Evolutionary conservation across 1,140 invertebrate genomes (phyloP).

Genomic region (Drosophila rhopaloa): DNA sequence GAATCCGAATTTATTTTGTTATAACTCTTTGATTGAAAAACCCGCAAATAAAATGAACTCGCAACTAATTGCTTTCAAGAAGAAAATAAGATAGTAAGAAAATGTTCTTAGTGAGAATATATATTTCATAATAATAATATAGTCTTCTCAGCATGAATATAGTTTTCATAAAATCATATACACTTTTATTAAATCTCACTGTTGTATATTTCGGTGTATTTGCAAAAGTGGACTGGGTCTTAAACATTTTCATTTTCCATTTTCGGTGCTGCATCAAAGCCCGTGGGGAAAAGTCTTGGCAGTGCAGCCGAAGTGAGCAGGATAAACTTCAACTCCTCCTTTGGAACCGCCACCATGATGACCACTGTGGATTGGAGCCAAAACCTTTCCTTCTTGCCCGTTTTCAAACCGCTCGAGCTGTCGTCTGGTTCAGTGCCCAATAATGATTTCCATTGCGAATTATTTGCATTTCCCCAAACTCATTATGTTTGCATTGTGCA

Average conservation of each 20-base stretch:
- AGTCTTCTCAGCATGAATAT: too few species aligned
- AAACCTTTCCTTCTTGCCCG: neutral
- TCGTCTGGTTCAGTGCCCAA: constrained; percentile 70
- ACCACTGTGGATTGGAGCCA: constrained; percentile 42
- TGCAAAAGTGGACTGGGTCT: constrained; percentile 6
- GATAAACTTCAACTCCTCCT: constrained; percentile 27
- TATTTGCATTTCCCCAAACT: constrained; percentile 77
- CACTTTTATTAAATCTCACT: neutral
- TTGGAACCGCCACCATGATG: constrained; percentile 27
- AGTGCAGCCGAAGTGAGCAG: constrained; percentile 19
- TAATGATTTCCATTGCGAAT: constrained; percentile 78
- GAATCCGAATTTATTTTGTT: too few species aligned
- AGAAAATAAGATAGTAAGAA: too few species aligned
- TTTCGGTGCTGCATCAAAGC: constrained; percentile 18
- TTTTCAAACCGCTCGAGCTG: constrained; percentile 7
- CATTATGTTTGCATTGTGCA: constrained; percentile 75
- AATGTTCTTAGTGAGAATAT: too few species aligned
- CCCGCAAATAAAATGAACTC: too few species aligned
- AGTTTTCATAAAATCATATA: too few species aligned
- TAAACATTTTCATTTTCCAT: constrained; percentile 29
- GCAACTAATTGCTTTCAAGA: too few species aligned
- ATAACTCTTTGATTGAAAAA: too few species aligned
- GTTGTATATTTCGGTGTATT: constrained; percentile 1
- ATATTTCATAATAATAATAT: too few species aligned
- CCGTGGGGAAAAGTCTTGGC: constrained; percentile 26